Conservation (phyloP, 1,140 invertebrate species). For the Micrasema minimum region DNA sequence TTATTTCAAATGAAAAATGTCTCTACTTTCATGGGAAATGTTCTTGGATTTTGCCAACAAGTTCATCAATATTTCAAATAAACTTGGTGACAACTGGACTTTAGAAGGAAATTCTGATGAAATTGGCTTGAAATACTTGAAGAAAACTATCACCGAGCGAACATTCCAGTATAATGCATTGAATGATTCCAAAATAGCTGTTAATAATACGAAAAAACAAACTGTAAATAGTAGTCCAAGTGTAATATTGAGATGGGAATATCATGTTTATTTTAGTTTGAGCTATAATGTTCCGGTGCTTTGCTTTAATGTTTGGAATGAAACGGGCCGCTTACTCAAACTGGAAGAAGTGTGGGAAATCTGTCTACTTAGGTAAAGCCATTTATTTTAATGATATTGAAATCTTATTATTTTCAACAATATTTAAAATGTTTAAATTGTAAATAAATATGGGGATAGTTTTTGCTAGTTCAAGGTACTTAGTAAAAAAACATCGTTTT, state of each 20-base stretch:
- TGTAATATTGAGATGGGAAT: constrained; percentile 46
- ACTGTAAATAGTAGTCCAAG: no score
- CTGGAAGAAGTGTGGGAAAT: constrained; percentile 46
- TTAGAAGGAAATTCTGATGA: constrained; percentile 27
- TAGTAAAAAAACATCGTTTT: no score
- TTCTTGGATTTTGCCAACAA: constrained; percentile 36
- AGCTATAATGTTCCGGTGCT: constrained; percentile 48
- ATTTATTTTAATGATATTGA: no score
- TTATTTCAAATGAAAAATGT: no score
- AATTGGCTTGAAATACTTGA: constrained; percentile 38
- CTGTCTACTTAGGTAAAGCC: constrained; percentile 36
- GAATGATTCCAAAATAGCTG: not conserved
- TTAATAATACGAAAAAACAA: no score
- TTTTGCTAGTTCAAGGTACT: no score
- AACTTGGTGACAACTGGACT: constrained; percentile 40
- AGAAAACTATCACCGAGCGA: constrained; percentile 31
- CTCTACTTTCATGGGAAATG: constrained; percentile 40
- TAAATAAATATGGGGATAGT: no score
- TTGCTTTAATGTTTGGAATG: constrained; percentile 50
- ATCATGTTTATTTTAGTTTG: constrained; percentile 47
- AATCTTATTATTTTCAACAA: no score
- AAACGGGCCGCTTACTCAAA: constrained; percentile 36
- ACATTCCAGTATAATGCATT: not conserved
- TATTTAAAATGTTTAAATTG: no score
- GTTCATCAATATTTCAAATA: constrained; percentile 34